Conservation (phyloP, 1,140 invertebrate species). For the Ridgeia piscesae region DNA sequence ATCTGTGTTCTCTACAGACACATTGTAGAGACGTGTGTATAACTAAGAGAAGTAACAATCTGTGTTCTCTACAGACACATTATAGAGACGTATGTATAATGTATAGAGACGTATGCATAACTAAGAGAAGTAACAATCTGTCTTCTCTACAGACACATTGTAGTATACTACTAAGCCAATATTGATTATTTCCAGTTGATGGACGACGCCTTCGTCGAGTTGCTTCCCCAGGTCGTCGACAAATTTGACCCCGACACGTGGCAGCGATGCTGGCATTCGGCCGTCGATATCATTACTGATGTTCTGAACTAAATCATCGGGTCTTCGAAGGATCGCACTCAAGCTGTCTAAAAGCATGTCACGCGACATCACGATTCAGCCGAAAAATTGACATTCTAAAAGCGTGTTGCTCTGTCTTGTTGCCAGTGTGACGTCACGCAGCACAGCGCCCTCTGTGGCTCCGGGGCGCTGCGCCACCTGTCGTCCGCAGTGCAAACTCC, state of each 20-base stretch:
- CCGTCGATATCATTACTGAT: neutral
- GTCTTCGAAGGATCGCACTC: neutral
- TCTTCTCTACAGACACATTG: too few relatives aligned
- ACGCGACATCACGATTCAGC: neutral
- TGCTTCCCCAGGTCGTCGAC: slow-evolving; percentile 17
- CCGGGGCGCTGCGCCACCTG: neutral
- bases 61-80: too few relatives aligned
- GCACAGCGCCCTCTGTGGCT: neutral
- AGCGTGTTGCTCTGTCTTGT: neutral
- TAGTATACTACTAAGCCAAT: too few relatives aligned
- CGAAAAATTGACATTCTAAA: neutral
- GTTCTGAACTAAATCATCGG: neutral
- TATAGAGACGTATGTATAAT: too few relatives aligned
- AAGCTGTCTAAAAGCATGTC: neutral
- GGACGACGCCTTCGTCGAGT: neutral
- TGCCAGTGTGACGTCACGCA: neutral
- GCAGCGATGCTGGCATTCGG: slow-evolving; percentile 15
- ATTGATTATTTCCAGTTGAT: slow-evolving; percentile 8
- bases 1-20: too few relatives aligned
- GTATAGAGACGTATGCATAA: too few relatives aligned
- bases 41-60: too few relatives aligned
- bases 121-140: too few relatives aligned
- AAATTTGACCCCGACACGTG: slow-evolving; percentile 21
- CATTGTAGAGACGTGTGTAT: too few relatives aligned
- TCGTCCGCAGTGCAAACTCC: neutral